Conservation (phyloP, 2,113 vertebrate species). For the Ranitomeya variabilis region DNA sequence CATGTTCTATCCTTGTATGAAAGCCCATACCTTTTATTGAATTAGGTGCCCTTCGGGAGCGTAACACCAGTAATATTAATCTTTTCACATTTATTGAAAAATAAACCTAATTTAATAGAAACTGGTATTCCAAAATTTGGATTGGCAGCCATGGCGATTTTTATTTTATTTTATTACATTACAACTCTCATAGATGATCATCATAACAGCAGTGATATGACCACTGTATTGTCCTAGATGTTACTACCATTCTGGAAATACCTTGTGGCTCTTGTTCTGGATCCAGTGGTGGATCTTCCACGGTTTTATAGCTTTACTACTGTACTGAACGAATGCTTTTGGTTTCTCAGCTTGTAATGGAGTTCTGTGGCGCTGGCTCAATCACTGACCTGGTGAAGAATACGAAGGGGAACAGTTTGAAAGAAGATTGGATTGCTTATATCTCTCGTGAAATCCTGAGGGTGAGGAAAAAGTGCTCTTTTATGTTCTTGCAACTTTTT, state of each 20-base stretch:
- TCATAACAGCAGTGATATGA: no score
- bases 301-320: background rate
- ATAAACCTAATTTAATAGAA: no score
- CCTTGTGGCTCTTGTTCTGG: background rate
- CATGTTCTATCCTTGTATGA: no score
- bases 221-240: background rate
- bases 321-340: conserved; percentile 24
- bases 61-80: no score
- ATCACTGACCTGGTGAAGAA: conserved; percentile 99
- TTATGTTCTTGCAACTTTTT: background rate
- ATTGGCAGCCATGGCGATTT: no score
- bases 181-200: no score
- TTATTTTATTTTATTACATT: no score
- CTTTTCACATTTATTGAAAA: no score
- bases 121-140: no score
- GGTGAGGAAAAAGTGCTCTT: conserved; percentile 70
- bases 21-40: no score
- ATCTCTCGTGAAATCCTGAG: conserved; percentile 95
- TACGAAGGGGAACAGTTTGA: conserved; percentile 95
- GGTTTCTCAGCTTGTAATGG: conserved; percentile 91
- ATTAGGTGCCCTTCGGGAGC: no score
- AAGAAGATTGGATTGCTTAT: conserved; percentile 99
- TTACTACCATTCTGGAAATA: background rate
- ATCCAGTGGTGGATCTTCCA: background rate
- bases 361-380: conserved; percentile 97